Evolutionary conservation across 1,140 invertebrate genomes (phyloP).

Genomic region (Pachypsylla venusta): DNA sequence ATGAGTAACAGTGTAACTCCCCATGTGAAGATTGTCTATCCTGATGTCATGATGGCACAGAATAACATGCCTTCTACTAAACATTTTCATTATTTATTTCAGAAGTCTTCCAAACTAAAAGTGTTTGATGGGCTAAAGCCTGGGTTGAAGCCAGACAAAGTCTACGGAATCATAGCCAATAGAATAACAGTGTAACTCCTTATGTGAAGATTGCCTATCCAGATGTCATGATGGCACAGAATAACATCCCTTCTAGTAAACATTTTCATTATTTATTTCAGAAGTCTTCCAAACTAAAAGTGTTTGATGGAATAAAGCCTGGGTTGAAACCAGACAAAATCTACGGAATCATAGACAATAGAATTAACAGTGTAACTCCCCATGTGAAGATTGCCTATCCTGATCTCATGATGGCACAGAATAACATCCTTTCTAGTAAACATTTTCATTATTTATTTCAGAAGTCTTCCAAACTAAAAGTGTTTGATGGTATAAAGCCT

Average conservation of each 20-base stretch:
- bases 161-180: constrained; percentile 33
- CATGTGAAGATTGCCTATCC: constrained; percentile 64
- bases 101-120: neutral
- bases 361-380: constrained; percentile 43
- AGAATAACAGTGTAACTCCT: constrained; percentile 43
- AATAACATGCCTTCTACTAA: too few species aligned
- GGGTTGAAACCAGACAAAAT: constrained; percentile 17
- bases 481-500: neutral
- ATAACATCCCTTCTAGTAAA: too few species aligned
- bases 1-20: too few species aligned
- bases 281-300: neutral
- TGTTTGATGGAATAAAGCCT: neutral
- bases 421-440: too few species aligned
- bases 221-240: too few species aligned
- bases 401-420: too few species aligned
- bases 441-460: too few species aligned
- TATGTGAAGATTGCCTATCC: constrained; percentile 64
- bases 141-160: constrained; percentile 12
- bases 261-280: too few species aligned
- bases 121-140: neutral
- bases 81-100: too few species aligned
- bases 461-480: neutral
- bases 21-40: constrained; percentile 61
- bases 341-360: constrained; percentile 33
- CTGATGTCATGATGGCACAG: too few species aligned